A percentile compares a stretch with the other conserved stretches of the same genome.
Evolutionary conservation across 2,888 invertebrate species (phyloP).

Genomic region (Ochropleura plecta): DNA sequence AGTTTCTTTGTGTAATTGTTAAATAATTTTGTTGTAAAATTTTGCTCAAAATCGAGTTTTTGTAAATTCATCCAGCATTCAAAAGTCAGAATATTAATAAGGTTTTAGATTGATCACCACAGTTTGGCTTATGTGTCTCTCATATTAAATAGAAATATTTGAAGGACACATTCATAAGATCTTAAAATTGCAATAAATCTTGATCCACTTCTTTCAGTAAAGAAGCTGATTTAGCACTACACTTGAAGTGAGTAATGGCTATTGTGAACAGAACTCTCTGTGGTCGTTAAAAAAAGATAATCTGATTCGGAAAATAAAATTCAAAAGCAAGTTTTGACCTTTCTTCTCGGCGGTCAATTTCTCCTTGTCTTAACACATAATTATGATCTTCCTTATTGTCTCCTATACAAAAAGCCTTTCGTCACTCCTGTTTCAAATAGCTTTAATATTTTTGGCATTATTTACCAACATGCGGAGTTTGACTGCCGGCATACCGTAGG

Average conservation of each 20-base stretch:
- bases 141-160: no score
- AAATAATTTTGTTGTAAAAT: not conserved
- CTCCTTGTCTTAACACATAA: not conserved
- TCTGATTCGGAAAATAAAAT: not conserved
- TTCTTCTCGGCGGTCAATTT: not conserved
- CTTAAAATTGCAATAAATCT: not conserved
- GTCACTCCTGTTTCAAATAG: not conserved
- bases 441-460: slow-evolving; percentile 21
- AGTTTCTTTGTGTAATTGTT: slow-evolving; percentile 17
- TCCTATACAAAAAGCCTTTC: not conserved
- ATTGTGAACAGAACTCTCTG: not conserved
- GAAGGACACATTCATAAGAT: no score
- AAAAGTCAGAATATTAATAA: no score
- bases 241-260: not conserved
- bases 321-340: not conserved
- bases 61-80: no score
- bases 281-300: not conserved
- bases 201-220: no score
- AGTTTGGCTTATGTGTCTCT: not conserved
- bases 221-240: not conserved
- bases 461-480: slow-evolving; percentile 51
- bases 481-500: slow-evolving; percentile 8
- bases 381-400: not conserved
- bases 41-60: no score
- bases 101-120: not conserved